Percentiles rank a stretch among this genome's conserved stretches.
Conservation (phyloP, 2,888 invertebrate species). For the Orchestes rusci region DNA sequence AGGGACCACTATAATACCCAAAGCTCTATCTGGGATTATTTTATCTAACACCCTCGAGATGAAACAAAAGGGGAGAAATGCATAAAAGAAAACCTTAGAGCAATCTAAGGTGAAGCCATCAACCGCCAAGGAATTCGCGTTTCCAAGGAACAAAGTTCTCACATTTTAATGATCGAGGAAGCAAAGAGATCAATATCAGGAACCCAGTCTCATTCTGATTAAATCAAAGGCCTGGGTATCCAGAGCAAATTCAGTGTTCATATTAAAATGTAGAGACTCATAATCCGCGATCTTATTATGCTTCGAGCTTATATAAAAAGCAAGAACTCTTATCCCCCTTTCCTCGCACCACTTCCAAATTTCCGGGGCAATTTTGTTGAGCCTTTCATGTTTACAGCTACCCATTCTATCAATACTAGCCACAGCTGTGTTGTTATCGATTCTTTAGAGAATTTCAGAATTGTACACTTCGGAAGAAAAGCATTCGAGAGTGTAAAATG, state of each 20-base stretch:
- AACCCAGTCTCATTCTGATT: too few species aligned
- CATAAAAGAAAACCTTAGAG: background rate
- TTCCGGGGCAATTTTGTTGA: background rate
- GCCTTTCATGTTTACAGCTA: background rate
- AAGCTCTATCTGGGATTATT: background rate
- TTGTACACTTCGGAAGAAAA: background rate
- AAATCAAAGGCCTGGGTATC: too few species aligned
- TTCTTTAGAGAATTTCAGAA: background rate
- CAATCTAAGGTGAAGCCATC: too few species aligned
- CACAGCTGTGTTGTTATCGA: constrained; percentile 3
- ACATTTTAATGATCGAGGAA: too few species aligned
- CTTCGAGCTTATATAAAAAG: background rate
- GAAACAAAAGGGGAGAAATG: background rate
- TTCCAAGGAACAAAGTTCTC: background rate
- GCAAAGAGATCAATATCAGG: too few species aligned
- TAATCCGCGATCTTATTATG: constrained; percentile 2
- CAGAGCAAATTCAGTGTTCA: background rate
- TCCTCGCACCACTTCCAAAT: constrained; percentile 5
- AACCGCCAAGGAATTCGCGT: background rate
- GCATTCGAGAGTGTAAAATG: background rate
- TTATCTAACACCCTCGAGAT: background rate
- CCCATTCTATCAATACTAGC: constrained; percentile 4
- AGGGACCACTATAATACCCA: background rate
- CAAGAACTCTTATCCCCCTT: background rate
- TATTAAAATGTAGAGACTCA: background rate